Evolutionary conservation across 2,113 vertebrate species (phyloP).

Genomic region (Anseranas semipalmata): DNA sequence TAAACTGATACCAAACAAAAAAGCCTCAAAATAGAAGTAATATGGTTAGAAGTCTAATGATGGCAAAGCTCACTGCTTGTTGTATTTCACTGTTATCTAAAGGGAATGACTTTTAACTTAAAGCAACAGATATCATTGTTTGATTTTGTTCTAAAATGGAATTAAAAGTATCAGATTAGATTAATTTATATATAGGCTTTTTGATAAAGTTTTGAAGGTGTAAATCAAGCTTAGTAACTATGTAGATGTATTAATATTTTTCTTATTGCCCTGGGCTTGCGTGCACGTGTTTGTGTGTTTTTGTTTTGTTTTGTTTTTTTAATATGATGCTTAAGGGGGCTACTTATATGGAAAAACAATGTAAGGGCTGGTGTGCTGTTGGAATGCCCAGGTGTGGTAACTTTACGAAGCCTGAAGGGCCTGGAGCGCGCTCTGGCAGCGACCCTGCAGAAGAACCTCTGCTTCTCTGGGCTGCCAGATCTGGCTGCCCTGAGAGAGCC

Average conservation of each 20-base stretch:
- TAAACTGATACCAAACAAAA: conserved; percentile 79
- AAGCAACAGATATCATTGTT: conserved; percentile 62
- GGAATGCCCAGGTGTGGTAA: not conserved
- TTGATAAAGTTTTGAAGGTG: not conserved
- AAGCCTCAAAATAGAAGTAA: conserved; percentile 67
- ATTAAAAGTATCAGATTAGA: conserved; percentile 20
- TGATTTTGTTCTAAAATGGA: conserved; percentile 54
- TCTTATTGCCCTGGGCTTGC: not conserved
- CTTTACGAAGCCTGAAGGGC: not conserved
- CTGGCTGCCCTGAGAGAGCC: not conserved
- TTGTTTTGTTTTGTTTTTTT: not conserved
- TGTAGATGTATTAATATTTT: not conserved
- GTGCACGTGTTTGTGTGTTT: no score
- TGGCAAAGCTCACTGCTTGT: conserved; percentile 54
- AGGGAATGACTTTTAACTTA: conserved; percentile 45
- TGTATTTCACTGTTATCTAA: conserved; percentile 55
- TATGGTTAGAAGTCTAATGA: conserved; percentile 66
- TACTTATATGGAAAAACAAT: not conserved
- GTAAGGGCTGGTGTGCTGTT: not conserved
- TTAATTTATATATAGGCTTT: not conserved
- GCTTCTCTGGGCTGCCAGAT: not conserved
- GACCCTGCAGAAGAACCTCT: not conserved
- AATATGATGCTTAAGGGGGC: not conserved
- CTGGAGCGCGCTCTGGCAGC: not conserved
- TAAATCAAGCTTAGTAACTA: not conserved